Percentiles rank a stretch among this genome's conserved stretches.
phyloP scores from a whole-genome alignment of 1,140 invertebrate genomes.

The Riptortus pedestris region DNA sequence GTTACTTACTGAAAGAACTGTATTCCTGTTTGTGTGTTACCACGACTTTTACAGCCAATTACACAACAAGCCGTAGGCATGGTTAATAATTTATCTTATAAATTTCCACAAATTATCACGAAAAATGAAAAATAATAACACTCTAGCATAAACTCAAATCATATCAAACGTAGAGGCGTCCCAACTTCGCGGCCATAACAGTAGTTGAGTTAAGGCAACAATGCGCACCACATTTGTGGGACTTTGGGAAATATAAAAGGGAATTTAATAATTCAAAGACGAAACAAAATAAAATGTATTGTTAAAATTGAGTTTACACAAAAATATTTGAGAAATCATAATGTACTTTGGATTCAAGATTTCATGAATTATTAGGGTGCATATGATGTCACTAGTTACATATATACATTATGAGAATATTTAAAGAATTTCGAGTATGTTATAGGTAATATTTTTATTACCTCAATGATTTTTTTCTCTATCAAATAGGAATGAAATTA shows the following conservation, averaged over 20 bases:
- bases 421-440: no score
- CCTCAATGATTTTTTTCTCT: no score
- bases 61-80: slow-evolving; percentile 9
- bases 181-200: slow-evolving; percentile 6
- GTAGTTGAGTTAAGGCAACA: neutral
- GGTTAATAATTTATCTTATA: neutral
- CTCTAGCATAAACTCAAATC: slow-evolving; percentile 1
- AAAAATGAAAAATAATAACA: neutral
- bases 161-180: neutral
- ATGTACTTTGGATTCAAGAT: no score
- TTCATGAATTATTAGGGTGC: no score
- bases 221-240: neutral
- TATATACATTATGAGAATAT: no score
- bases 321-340: no score
- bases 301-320: no score
- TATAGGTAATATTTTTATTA: no score
- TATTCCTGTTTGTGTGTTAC: neutral
- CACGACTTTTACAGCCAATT: slow-evolving; percentile 5
- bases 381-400: no score
- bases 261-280: no score
- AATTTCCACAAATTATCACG: neutral
- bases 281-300: no score
- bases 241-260: neutral
- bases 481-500: no score
- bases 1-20: slow-evolving; percentile 3